phyloP scores from a whole-genome alignment of 2,113 vertebrate species.

The Abramis brama region DNA sequence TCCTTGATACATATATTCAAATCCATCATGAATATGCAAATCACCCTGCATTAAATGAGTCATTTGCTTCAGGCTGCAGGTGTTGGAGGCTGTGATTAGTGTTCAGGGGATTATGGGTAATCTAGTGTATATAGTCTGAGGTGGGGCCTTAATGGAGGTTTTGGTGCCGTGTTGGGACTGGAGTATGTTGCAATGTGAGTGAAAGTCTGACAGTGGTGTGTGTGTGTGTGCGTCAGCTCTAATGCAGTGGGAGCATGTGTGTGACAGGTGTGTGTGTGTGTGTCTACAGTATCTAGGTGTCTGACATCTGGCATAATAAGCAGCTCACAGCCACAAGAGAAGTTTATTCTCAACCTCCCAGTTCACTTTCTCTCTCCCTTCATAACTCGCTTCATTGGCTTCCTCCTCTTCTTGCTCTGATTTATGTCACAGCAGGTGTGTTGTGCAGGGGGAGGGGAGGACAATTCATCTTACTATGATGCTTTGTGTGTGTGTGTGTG shows the following conservation, averaged over 20 bases:
- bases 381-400: constrained; percentile 32
- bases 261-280: constrained; percentile 46
- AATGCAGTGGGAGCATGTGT: constrained; percentile 20
- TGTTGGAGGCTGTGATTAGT: constrained; percentile 15
- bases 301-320: constrained; percentile 61
- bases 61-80: constrained; percentile 24
- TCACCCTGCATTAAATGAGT: neutral
- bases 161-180: neutral
- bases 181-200: constrained; percentile 23
- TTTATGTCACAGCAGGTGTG: constrained; percentile 62
- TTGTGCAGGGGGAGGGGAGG: constrained; percentile 36
- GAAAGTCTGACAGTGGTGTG: neutral
- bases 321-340: constrained; percentile 54
- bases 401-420: constrained; percentile 48
- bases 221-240: neutral
- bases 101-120: constrained; percentile 29
- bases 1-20: constrained; percentile 7
- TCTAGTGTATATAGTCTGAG: constrained; percentile 18
- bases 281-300: constrained; percentile 56
- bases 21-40: constrained; percentile 16
- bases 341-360: constrained; percentile 37
- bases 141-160: constrained; percentile 15
- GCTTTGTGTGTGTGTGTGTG: neutral
- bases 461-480: constrained; percentile 38
- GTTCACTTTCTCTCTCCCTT: constrained; percentile 31